These are phyloP conservation scores for Bufotes viridis DNA, from an alignment of 2,797 vertebrate species.

Conservation along the genomic window DNA sequence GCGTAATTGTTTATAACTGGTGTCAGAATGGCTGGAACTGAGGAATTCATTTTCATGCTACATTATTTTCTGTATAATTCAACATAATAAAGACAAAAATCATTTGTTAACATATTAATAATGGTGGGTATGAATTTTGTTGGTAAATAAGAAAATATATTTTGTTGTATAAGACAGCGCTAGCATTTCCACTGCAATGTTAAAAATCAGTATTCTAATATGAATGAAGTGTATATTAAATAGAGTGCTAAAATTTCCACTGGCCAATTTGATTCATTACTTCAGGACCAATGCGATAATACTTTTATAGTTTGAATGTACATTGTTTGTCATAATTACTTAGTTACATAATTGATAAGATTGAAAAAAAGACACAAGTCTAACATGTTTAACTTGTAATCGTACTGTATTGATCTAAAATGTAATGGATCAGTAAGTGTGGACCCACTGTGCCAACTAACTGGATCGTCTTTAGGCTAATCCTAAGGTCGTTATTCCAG, in stretches of 20 bases:
- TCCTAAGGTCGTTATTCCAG: no score
- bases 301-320: no score
- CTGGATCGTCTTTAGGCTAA: no score
- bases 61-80: background rate
- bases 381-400: no score
- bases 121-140: background rate
- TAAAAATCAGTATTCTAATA: background rate
- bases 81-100: background rate
- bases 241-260: background rate
- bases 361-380: no score
- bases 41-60: background rate
- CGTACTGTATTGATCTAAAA: no score
- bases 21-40: background rate
- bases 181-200: background rate
- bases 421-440: no score
- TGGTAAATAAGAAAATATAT: background rate
- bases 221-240: background rate
- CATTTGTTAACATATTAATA: background rate
- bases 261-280: no score
- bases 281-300: no score
- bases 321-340: no score
- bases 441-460: no score
- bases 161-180: background rate
- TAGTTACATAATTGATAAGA: no score
- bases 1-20: slow-evolving; percentile 3